These are phyloP conservation scores for Spatulosminthurus flaviceps DNA, from an alignment of 2,888 invertebrate genomes.

Conservation along the genomic window DNA sequence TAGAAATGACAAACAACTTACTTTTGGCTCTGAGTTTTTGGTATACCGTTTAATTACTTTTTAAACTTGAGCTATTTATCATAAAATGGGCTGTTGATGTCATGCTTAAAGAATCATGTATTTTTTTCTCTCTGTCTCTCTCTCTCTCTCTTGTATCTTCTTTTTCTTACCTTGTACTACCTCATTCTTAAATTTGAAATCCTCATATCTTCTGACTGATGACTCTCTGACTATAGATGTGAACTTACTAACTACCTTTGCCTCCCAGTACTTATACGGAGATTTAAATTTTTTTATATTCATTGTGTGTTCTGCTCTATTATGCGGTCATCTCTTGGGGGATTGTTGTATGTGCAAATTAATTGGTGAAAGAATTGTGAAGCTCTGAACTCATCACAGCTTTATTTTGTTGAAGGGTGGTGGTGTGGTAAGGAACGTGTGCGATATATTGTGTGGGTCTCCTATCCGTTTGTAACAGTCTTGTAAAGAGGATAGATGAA, in stretches of 20 bases:
- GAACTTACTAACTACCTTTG: neutral
- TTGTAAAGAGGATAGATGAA: too few relatives aligned
- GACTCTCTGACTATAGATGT: too few relatives aligned
- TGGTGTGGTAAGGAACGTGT: too few relatives aligned
- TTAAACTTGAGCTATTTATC: neutral
- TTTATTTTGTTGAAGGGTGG: too few relatives aligned
- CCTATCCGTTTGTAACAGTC: too few relatives aligned
- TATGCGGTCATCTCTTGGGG: neutral
- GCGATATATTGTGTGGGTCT: too few relatives aligned
- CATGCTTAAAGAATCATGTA: neutral
- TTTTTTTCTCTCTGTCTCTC: too few relatives aligned
- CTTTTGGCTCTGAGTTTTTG: neutral
- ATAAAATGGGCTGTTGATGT: slow-evolving; percentile 9
- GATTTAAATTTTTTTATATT: slow-evolving; percentile 2
- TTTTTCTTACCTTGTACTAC: neutral
- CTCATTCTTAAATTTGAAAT: neutral
- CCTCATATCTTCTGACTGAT: too few relatives aligned
- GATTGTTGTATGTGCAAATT: neutral
- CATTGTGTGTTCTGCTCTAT: neutral
- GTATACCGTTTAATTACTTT: neutral
- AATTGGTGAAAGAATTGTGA: neutral
- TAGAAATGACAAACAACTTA: neutral
- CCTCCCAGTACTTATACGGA: neutral
- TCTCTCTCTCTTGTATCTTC: too few relatives aligned
- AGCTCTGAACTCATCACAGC: neutral